Evolutionary conservation across 2,113 vertebrate species (phyloP), one percentile per base, ranked within the genome.

Genomic region (Cavia aperea): DNA sequence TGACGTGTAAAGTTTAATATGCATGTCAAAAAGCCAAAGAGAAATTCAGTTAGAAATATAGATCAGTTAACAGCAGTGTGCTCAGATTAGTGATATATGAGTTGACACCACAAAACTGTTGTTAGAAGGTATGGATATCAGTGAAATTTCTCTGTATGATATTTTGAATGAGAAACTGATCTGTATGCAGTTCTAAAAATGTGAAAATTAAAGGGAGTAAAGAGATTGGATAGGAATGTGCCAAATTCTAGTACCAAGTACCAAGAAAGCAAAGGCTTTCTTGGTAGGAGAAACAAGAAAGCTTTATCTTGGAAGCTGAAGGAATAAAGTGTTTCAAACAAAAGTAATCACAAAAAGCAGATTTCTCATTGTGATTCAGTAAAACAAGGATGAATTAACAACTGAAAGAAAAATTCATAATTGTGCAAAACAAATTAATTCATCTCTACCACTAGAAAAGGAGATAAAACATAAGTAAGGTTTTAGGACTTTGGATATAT

Each of bases 321-420:
- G 43, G 18, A 56, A 60, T 78, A 23, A 65, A n/a, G 31, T 46
- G 75, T 89, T 92, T 73, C 13, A 91, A 94, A 51, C 43, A 87
- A 84, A 49, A 89, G 12, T 88, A 56, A 43, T 93, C 54, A 81
- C 36, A 29, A 62, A 36, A n/a, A 33, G 39, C 65, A 73, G 1
- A 83, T 43, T 90, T 81, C 14, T 75, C 21, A 85, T 31, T 65
- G 78, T 31, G 14, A 15, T 77, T 92, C 87, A 83, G 60, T 87
- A 56, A 93, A 89, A 77, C 63, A 65, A 83, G 29, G 24, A 43
- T 49, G 65, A 54, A 18, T 77, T 90, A 65, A 49, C 84, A 43
- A 39, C 49, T 75, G 26, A 92, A 6, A 54, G 36, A n/a, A 85
- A 29, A 72, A 24, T 81, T 36, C 31, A 5, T 81, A 81, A 89